Conservation (phyloP, 2,797 vertebrate species). For the Oreonectes daqikongensis region DNA sequence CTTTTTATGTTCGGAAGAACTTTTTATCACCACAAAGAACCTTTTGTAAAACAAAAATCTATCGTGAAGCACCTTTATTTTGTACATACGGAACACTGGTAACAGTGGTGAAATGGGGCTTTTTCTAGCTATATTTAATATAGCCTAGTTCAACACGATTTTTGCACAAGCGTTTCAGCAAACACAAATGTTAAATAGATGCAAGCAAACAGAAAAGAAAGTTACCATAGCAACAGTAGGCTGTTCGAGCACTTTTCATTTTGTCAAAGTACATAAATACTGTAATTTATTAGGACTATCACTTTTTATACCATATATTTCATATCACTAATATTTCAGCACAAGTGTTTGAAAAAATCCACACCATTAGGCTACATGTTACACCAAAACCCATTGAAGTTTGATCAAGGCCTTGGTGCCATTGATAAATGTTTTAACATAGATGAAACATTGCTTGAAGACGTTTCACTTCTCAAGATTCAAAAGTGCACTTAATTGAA, state of each 20-base stretch:
- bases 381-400: background rate
- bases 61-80: too few relatives aligned
- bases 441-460: background rate
- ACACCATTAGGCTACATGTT: background rate
- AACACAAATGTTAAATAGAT: background rate
- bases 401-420: background rate
- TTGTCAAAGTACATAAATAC: background rate
- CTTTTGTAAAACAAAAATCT: too few relatives aligned
- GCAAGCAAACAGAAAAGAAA: background rate
- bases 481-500: constrained; percentile 16
- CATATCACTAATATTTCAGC: background rate
- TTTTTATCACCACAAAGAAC: too few relatives aligned
- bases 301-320: background rate
- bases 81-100: too few relatives aligned
- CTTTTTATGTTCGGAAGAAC: too few relatives aligned
- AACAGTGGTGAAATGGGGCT: too few relatives aligned
- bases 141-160: too few relatives aligned
- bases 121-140: too few relatives aligned
- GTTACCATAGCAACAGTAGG: background rate
- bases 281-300: background rate
- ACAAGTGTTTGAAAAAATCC: background rate
- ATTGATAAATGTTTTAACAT: background rate
- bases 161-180: too few relatives aligned
- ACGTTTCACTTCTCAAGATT: background rate
- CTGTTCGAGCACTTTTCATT: background rate